Conservation (phyloP, 2,888 invertebrate species). For the Ametastegia equiseti region DNA sequence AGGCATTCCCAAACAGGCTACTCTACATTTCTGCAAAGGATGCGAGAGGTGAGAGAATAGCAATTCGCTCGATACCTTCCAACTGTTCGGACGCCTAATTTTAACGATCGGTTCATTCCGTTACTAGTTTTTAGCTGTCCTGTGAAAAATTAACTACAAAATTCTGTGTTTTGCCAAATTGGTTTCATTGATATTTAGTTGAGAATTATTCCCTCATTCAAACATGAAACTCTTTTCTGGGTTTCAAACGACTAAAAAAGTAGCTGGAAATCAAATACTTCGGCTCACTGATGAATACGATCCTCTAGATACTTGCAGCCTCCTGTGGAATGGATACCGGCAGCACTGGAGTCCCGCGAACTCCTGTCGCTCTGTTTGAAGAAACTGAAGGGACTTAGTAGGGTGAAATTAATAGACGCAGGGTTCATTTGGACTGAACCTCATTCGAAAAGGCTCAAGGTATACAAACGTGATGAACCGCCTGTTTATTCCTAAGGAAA, state of each 20-base stretch:
- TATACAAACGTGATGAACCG: slow-evolving; percentile 72
- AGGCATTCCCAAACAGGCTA: slow-evolving; percentile 95
- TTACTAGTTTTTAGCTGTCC: no score
- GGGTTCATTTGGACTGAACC: slow-evolving; percentile 99
- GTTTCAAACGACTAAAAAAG: no score
- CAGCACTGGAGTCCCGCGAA: slow-evolving; percentile 93
- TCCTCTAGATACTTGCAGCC: slow-evolving; percentile 90
- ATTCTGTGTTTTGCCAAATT: no score
- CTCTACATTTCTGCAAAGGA: slow-evolving; percentile 92
- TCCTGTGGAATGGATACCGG: slow-evolving; percentile 91
- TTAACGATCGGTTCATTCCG: no score
- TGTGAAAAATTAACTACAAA: no score
- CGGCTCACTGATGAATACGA: slow-evolving; percentile 1
- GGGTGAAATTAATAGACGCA: slow-evolving; percentile 96
- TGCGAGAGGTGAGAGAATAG: slow-evolving; percentile 88
- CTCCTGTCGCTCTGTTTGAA: slow-evolving; percentile 94
- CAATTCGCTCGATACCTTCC: no score
- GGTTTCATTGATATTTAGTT: no score
- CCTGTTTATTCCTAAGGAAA: neutral
- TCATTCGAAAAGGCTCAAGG: slow-evolving; percentile 98
- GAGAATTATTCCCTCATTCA: no score
- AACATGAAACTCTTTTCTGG: no score
- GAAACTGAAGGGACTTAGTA: slow-evolving; percentile 91
- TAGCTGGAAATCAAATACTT: neutral
- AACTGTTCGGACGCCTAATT: no score